A percentile compares a stretch with the other conserved stretches of the same genome.
phyloP scores from a whole-genome alignment of 2,797 vertebrate species.

The Crax fasciolata region DNA sequence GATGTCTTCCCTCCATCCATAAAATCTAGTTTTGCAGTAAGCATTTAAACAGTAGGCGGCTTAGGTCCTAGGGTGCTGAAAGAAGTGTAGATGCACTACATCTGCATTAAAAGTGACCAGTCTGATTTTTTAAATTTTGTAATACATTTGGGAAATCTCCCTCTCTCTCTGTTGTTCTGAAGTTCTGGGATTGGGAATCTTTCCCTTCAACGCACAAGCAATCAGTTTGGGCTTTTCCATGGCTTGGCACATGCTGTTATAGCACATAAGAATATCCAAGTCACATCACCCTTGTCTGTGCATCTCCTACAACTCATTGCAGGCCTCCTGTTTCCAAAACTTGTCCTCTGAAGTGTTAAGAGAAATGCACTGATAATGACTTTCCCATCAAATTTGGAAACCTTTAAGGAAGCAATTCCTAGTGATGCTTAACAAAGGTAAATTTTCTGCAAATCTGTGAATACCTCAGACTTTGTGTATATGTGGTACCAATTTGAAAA shows the following conservation, averaged over 20 bases:
- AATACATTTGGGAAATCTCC: not conserved
- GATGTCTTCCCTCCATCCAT: not conserved
- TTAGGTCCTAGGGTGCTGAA: not conserved
- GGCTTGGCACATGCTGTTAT: not conserved
- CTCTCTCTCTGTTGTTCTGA: not conserved
- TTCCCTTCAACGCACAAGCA: not conserved
- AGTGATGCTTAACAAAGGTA: not conserved
- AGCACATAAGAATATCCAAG: not conserved
- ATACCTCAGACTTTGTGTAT: not conserved
- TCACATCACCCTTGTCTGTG: not conserved
- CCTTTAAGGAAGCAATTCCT: not conserved
- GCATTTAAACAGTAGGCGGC: not conserved
- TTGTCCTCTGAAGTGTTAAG: not conserved
- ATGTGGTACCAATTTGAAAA: not conserved
- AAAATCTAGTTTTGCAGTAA: not conserved
- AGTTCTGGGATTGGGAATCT: not conserved
- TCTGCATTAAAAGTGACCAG: not conserved
- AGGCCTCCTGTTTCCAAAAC: not conserved
- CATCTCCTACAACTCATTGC: fast-evolving
- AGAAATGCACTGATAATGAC: not conserved
- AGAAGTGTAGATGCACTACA: not conserved
- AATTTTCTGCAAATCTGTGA: not conserved
- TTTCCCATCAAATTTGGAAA: not conserved
- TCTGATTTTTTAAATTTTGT: not conserved
- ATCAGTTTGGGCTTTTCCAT: not conserved